A percentile compares a stretch with the other conserved stretches of the same genome.
Conservation (phyloP, 2,797 vertebrate genomes). For the Carapus acus region DNA sequence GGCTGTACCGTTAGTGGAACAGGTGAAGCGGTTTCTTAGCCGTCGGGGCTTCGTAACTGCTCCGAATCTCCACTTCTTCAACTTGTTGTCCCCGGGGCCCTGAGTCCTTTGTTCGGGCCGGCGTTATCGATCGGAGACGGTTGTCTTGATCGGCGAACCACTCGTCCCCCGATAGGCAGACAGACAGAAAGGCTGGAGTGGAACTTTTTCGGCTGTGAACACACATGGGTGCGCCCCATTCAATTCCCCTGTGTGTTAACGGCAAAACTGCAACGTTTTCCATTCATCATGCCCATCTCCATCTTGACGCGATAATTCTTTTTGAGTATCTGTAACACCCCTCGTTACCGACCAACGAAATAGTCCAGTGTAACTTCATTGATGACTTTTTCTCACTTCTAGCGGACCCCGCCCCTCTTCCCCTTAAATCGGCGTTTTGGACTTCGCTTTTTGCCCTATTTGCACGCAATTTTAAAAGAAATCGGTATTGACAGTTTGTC, state of each 20-base stretch:
- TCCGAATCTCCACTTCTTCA: conserved; percentile 13
- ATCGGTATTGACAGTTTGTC: too few species aligned
- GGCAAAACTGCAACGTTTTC: not conserved
- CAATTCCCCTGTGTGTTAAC: not conserved
- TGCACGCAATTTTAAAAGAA: too few species aligned
- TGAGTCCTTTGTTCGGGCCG: conserved; percentile 47
- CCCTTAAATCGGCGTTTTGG: too few species aligned
- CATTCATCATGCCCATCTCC: not conserved
- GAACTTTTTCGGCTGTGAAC: conserved; percentile 28
- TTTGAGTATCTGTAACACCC: too few species aligned
- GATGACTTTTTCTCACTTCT: too few species aligned
- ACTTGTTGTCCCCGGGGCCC: conserved; percentile 23
- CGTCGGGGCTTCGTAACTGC: not conserved
- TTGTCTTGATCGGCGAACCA: conserved; percentile 25
- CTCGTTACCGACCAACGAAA: too few species aligned
- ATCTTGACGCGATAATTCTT: too few species aligned
- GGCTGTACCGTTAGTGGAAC: conserved; percentile 72
- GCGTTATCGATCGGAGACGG: conserved; percentile 34
- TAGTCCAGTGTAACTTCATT: too few species aligned
- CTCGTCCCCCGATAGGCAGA: not conserved
- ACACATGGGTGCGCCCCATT: conserved; percentile 14
- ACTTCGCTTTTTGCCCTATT: too few species aligned
- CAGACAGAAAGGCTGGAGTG: conserved; percentile 21
- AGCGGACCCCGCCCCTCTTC: too few species aligned
- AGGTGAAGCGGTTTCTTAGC: conserved; percentile 57